Percentiles rank a stretch among this genome's conserved stretches.
These are phyloP conservation scores for Rhingia rostrata DNA, from an alignment of 2,888 invertebrate species.

Conservation along the genomic window DNA sequence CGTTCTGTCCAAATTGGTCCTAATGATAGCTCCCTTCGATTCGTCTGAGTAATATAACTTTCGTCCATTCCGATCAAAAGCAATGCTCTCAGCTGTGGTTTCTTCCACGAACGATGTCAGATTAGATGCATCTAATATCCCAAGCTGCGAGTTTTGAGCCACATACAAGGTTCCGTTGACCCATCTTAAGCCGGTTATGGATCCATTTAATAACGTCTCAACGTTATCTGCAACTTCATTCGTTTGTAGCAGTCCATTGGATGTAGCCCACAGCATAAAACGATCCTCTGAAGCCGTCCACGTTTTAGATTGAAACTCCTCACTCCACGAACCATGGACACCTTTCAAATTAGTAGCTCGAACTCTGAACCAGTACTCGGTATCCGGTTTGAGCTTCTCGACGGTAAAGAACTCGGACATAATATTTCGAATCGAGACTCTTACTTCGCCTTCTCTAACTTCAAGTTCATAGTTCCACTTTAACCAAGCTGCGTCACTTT, in stretches of 20 bases:
- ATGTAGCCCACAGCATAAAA: constrained; percentile 88
- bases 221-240: constrained; percentile 91
- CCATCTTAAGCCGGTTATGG: constrained; percentile 24
- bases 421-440: constrained; percentile 82
- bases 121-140: constrained; percentile 27
- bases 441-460: constrained; percentile 80
- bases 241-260: constrained; percentile 90
- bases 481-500: constrained; percentile 87
- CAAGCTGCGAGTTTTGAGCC: constrained; percentile 85
- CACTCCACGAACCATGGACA: constrained; percentile 91
- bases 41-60: constrained; percentile 96
- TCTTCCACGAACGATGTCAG: constrained; percentile 77
- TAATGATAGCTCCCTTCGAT: constrained; percentile 92
- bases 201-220: constrained; percentile 84
- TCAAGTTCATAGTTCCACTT: constrained; percentile 82
- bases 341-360: constrained; percentile 91
- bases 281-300: constrained; percentile 83
- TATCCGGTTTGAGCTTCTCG: constrained; percentile 88
- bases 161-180: constrained; percentile 39
- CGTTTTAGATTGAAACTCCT: constrained; percentile 89
- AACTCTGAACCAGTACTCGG: constrained; percentile 89
- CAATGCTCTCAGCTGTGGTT: constrained; percentile 88
- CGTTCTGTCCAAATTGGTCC: constrained; percentile 88
- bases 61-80: constrained; percentile 95
- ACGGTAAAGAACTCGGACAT: constrained; percentile 87